phyloP scores from a whole-genome alignment of 2,113 vertebrate genomes.

The Illadopsis cleaveri region DNA sequence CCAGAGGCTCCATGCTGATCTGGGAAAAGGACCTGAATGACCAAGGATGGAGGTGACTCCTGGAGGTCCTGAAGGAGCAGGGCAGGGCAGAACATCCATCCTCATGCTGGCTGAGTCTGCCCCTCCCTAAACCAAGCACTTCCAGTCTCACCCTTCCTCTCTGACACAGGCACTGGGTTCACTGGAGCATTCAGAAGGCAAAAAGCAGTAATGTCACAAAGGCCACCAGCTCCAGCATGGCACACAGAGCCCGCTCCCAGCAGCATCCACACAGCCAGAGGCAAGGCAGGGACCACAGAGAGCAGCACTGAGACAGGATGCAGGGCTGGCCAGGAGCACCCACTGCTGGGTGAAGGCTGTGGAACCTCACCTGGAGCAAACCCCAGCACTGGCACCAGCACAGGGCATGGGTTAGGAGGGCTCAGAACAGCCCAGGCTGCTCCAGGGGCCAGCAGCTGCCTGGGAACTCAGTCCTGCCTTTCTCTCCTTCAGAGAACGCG shows the following conservation, averaged over 20 bases:
- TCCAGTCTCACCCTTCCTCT: neutral
- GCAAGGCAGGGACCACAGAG: neutral
- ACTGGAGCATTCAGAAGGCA: neutral
- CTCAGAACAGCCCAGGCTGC: neutral
- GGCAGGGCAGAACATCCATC: neutral
- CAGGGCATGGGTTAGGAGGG: neutral
- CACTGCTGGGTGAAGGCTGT: neutral
- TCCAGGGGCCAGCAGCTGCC: neutral
- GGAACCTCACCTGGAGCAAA: neutral
- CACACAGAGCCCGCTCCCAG: neutral
- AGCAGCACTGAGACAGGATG: neutral
- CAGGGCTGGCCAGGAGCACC: neutral
- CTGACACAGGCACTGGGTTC: neutral
- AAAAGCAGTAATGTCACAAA: neutral
- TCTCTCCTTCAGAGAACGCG: neutral
- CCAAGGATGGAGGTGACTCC: accelerated
- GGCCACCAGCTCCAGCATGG: neutral
- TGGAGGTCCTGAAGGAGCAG: neutral
- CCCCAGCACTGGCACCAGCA: neutral
- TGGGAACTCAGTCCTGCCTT: neutral
- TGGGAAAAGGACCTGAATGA: neutral
- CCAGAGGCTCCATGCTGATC: neutral
- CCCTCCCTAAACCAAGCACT: neutral
- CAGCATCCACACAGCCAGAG: neutral
- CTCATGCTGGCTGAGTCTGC: accelerated